Percentiles rank a stretch among this genome's conserved stretches.
Conservation (phyloP, 2,113 vertebrate genomes). For the Plecturocebus donacophilus region DNA sequence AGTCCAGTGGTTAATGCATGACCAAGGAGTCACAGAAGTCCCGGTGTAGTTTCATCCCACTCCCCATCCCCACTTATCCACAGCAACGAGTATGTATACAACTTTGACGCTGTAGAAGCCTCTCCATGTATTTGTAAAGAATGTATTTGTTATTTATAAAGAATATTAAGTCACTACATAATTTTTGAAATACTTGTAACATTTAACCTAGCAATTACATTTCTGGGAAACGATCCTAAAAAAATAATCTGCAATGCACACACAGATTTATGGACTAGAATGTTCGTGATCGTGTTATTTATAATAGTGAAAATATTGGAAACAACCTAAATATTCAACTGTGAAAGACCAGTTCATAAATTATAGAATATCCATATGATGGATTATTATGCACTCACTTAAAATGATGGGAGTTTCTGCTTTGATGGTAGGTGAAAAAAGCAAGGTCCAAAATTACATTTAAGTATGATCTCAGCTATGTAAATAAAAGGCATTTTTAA, state of each 20-base stretch:
- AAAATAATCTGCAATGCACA: conserved; percentile 37
- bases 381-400: conserved; percentile 21
- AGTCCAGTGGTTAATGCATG: neutral
- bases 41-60: no score
- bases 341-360: conserved; percentile 45
- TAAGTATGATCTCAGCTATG: conserved; percentile 6
- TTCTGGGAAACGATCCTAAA: conserved; percentile 70
- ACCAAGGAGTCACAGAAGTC: neutral
- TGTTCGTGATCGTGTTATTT: conserved; percentile 55
- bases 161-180: conserved; percentile 14
- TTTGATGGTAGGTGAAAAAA: conserved; percentile 36
- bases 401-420: conserved; percentile 31
- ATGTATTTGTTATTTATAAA: conserved; percentile 50
- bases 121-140: conserved; percentile 40
- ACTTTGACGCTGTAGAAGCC: neutral
- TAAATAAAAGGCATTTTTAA: conserved; percentile 33
- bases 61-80: neutral
- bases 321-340: conserved; percentile 49
- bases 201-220: conserved; percentile 58
- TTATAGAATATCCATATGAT: conserved; percentile 29
- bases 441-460: neutral
- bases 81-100: neutral
- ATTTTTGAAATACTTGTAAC: conserved; percentile 60
- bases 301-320: conserved; percentile 52
- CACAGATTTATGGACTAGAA: conserved; percentile 53